phyloP scores from a whole-genome alignment of 1,140 invertebrate species.

The Drepana arcuata region DNA sequence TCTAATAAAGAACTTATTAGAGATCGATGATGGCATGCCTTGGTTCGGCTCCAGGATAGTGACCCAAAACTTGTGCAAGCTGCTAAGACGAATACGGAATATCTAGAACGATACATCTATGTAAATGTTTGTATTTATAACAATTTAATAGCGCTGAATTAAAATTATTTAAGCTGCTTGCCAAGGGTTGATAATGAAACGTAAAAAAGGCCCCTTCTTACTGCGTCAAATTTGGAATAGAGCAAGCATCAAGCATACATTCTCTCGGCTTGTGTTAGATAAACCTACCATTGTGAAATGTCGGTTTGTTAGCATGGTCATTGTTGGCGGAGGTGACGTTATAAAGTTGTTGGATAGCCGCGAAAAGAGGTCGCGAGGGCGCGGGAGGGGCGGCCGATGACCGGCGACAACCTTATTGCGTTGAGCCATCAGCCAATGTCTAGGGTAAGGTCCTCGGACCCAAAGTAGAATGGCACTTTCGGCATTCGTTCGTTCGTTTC shows the following conservation, averaged over 20 bases:
- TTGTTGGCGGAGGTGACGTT: constrained; percentile 20
- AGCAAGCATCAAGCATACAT: constrained; percentile 17
- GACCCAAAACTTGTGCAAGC: no score
- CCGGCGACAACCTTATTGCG: constrained; percentile 56
- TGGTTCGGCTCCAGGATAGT: no score
- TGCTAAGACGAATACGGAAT: no score
- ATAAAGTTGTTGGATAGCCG: constrained; percentile 36
- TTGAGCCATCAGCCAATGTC: constrained; percentile 41
- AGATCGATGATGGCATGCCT: no score
- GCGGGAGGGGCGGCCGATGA: constrained; percentile 50
- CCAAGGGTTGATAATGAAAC: no score
- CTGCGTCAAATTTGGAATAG: constrained; percentile 14
- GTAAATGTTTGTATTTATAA: no score
- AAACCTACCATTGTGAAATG: constrained; percentile 21
- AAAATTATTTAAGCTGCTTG: no score
- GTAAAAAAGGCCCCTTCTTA: no score
- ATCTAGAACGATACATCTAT: no score
- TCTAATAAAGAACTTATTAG: no score
- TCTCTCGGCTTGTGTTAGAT: constrained; percentile 19
- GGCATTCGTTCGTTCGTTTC: constrained; percentile 22
- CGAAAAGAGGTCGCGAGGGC: constrained; percentile 52
- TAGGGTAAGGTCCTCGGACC: constrained; percentile 55
- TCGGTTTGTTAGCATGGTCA: constrained; percentile 13
- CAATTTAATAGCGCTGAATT: no score
- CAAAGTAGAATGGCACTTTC: constrained; percentile 37